These are phyloP conservation scores for Macrotis lagotis DNA, from an alignment of 2,113 vertebrate genomes.

Conservation along the genomic window DNA sequence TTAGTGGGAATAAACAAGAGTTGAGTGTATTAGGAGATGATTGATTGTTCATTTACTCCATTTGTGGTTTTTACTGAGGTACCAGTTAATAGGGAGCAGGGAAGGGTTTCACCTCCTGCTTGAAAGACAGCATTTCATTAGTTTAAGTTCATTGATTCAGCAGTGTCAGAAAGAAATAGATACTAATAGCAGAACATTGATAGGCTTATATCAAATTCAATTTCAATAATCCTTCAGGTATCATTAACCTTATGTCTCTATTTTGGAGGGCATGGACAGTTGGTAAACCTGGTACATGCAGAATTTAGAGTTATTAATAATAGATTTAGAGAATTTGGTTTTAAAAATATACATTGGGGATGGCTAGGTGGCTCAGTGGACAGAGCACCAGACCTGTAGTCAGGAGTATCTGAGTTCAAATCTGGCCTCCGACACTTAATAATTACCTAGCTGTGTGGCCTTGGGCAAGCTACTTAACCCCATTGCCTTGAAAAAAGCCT, in stretches of 20 bases:
- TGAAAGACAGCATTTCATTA: background rate
- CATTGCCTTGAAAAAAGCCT: no score
- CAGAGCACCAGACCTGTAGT: no score
- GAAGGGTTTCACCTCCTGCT: background rate
- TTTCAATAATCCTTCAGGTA: background rate
- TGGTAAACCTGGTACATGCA: background rate
- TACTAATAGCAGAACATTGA: background rate
- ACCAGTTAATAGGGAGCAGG: background rate
- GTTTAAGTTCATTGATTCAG: slow-evolving; percentile 3
- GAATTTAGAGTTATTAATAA: background rate
- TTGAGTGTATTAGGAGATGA: background rate
- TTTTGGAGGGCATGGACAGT: no score
- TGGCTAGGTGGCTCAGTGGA: no score
- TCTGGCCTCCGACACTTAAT: no score
- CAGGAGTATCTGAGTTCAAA: no score
- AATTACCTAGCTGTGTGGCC: no score
- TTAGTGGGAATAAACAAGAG: background rate
- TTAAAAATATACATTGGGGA: no score
- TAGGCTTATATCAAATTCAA: background rate
- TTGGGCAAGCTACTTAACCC: no score
- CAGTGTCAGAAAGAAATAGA: background rate
- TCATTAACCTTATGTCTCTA: background rate
- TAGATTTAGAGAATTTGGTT: background rate
- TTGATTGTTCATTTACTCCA: background rate
- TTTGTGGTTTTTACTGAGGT: background rate